A percentile compares a stretch with the other conserved stretches of the same genome.
phyloP scores from a whole-genome alignment of 2,113 vertebrate genomes.

The Dipodomys stephensi region DNA sequence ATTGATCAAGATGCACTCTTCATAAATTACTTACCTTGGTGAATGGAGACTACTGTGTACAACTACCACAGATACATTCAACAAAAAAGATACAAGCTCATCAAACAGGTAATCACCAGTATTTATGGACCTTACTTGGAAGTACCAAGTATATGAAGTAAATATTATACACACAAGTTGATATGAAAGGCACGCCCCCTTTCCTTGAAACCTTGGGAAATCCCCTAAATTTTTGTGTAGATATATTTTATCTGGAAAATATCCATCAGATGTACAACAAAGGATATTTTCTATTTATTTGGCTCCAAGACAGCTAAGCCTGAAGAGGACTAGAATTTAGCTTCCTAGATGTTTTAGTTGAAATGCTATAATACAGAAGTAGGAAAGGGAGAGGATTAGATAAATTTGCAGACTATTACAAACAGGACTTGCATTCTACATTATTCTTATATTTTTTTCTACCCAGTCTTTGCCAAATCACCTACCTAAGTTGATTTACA shows the following conservation, averaged over 20 bases:
- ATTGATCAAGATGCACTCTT: no score
- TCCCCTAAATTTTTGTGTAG: neutral
- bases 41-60: no score
- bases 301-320: neutral
- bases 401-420: neutral
- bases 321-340: neutral
- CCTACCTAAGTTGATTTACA: neutral
- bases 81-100: neutral
- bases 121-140: neutral
- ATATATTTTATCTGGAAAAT: conserved; percentile 20
- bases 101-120: neutral
- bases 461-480: neutral
- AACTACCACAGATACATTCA: no score
- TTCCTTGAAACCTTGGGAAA: neutral
- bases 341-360: neutral
- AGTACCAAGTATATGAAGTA: neutral
- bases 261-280: neutral
- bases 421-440: neutral
- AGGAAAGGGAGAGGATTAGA: neutral
- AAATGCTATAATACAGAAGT: neutral
- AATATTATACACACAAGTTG: neutral
- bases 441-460: neutral
- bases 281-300: neutral
- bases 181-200: no score
- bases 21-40: no score